Conservation (phyloP, 1,140 invertebrate species). For the Agrypnia vestita region DNA sequence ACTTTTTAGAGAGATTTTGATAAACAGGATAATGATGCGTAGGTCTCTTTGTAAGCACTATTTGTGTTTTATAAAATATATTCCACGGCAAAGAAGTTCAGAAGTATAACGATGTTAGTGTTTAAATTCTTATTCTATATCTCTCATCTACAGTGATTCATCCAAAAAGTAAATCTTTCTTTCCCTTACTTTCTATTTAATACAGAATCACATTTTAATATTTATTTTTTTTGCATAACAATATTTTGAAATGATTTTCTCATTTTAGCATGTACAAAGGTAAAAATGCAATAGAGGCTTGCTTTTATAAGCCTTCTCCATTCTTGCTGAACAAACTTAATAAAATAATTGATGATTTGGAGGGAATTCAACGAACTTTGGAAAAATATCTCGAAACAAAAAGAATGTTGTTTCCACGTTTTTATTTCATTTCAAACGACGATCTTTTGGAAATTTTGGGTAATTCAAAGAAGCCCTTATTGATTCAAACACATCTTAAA, state of each 20-base stretch:
- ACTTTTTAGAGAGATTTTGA: background rate
- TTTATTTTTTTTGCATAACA: background rate
- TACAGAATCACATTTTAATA: no score
- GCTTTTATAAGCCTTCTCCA: constrained; percentile 72
- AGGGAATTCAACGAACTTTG: constrained; percentile 81
- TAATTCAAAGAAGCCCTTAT: constrained; percentile 86
- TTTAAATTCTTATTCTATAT: no score
- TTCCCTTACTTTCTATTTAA: no score
- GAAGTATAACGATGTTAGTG: no score
- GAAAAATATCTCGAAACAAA: constrained; percentile 91
- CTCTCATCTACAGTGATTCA: no score
- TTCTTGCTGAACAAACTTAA: constrained; percentile 78
- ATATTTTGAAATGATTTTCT: constrained; percentile 5
- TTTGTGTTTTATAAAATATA: no score
- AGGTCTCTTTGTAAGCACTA: no score
- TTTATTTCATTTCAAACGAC: constrained; percentile 93
- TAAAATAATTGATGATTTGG: constrained; percentile 78
- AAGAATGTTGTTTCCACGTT: constrained; percentile 84
- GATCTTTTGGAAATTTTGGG: constrained; percentile 89
- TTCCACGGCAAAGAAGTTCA: no score
- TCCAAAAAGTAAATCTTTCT: no score
- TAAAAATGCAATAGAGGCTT: constrained; percentile 74
- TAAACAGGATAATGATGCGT: background rate
- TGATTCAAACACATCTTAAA: constrained; percentile 87
- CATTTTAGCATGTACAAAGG: constrained; percentile 71